These are phyloP conservation scores for Nymphalis c-album DNA, from an alignment of 2,888 invertebrate species.

Conservation along the genomic window DNA sequence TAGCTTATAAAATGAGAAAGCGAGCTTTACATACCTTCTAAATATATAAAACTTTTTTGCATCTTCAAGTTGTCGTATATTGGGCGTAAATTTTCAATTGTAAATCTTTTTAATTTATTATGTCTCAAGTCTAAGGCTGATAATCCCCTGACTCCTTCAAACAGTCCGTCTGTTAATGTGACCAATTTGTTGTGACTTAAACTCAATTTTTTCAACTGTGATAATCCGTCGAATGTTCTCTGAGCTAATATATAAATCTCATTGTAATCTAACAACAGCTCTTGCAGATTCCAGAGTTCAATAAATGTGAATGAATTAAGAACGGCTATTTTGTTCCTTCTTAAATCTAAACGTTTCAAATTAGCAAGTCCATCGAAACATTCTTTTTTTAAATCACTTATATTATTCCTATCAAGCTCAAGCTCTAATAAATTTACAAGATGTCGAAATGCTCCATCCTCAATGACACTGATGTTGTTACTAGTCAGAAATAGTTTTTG, in stretches of 20 bases:
- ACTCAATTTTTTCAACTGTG: constrained; percentile 85
- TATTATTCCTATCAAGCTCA: constrained; percentile 89
- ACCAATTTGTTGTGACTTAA: constrained; percentile 89
- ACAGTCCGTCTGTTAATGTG: constrained; percentile 85
- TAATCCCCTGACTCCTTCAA: constrained; percentile 86
- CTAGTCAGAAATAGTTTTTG: constrained; percentile 90
- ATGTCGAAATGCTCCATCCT: constrained; percentile 91
- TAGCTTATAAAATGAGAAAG: constrained; percentile 6
- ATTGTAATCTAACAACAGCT: constrained; percentile 86
- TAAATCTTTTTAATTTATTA: constrained; percentile 88
- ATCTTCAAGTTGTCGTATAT: constrained; percentile 89
- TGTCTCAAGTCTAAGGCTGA: constrained; percentile 88
- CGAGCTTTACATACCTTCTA: constrained; percentile 84
- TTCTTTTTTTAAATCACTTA: constrained; percentile 87
- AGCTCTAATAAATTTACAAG: constrained; percentile 88
- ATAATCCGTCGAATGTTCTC: constrained; percentile 88
- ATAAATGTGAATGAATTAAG: constrained; percentile 90
- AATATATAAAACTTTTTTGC: constrained; percentile 86
- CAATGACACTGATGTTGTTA: constrained; percentile 91
- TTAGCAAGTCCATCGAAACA: constrained; percentile 89
- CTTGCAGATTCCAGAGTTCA: constrained; percentile 87
- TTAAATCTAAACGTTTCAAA: constrained; percentile 87
- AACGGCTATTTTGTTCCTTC: constrained; percentile 87
- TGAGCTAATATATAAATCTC: constrained; percentile 87
- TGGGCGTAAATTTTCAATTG: constrained; percentile 87